Evolutionary conservation across 2,113 vertebrate species (phyloP).

Genomic region (Puntigrus tetrazona): DNA sequence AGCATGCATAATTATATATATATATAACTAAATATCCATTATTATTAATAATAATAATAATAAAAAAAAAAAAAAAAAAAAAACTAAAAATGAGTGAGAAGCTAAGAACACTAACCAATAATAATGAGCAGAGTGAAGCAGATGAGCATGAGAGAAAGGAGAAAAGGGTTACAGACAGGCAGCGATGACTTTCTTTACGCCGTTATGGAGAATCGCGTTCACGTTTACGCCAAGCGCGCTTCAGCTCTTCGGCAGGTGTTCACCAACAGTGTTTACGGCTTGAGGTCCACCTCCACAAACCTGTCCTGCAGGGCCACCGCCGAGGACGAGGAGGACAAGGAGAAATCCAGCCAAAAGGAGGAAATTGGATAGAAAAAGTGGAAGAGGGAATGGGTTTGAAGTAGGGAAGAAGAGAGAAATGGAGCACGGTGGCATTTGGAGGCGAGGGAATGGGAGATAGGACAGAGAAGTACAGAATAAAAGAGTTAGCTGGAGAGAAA

Average conservation of each 20-base stretch:
- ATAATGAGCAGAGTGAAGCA: conserved; percentile 58
- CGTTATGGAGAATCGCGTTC: conserved; percentile 88
- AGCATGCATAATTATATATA: not conserved
- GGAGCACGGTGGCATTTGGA: not conserved
- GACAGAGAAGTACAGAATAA: conserved; percentile 29
- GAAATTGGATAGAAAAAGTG: conserved; percentile 47
- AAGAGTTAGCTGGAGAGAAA: conserved; percentile 45
- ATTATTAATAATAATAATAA: not conserved
- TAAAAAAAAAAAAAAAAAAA: not conserved
- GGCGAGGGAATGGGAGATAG: not conserved
- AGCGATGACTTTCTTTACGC: conserved; percentile 87
- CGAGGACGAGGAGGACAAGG: not conserved
- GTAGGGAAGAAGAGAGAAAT: conserved; percentile 57
- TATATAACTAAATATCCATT: not conserved
- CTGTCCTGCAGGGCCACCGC: conserved; percentile 83
- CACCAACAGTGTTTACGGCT: conserved; percentile 96
- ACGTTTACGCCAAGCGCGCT: conserved; percentile 89
- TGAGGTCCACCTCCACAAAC: conserved; percentile 99
- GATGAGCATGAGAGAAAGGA: conserved; percentile 56
- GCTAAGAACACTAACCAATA: conserved; percentile 75
- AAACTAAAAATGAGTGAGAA: conserved; percentile 39
- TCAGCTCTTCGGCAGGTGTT: conserved; percentile 96
- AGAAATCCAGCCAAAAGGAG: conserved; percentile 34
- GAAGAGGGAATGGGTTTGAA: conserved; percentile 53
- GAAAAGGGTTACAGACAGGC: conserved; percentile 82